A percentile compares a stretch with the other conserved stretches of the same genome.
These are phyloP conservation scores for Synodontis membranacea DNA, from an alignment of 2,113 vertebrate genomes.

Conservation along the genomic window DNA sequence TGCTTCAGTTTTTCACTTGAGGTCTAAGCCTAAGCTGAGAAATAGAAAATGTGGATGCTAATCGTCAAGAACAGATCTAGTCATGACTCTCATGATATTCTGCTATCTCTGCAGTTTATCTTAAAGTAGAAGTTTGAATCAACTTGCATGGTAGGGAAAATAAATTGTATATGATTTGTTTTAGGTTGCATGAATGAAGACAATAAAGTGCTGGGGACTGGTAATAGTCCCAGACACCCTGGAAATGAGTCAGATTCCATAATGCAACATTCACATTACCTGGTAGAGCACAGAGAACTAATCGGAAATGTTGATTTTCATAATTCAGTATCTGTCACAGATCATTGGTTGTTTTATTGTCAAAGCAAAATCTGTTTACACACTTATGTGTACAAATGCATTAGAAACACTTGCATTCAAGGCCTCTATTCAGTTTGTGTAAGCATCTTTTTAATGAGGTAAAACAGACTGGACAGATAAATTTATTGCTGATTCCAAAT, in stretches of 20 bases:
- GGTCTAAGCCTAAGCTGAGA: background rate
- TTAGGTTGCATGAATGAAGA: background rate
- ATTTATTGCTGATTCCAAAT: background rate
- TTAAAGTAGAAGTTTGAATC: background rate
- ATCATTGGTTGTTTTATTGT: background rate
- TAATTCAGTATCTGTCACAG: background rate
- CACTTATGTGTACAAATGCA: background rate
- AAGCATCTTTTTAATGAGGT: background rate
- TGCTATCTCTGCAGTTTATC: background rate
- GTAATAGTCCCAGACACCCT: background rate
- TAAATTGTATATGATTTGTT: background rate
- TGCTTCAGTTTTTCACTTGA: background rate
- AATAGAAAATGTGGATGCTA: background rate
- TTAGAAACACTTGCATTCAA: background rate
- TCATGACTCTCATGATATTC: background rate
- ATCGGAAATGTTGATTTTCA: background rate
- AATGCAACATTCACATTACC: background rate
- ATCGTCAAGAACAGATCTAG: background rate
- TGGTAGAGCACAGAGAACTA: background rate
- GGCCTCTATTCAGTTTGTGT: background rate
- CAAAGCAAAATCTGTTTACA: background rate
- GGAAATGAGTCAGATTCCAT: background rate
- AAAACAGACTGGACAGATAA: background rate
- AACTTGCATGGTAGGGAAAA: background rate
- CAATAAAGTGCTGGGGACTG: background rate